phyloP scores from a whole-genome alignment of 37 sponge, comb jelly and placozoan species.

The Aphrocallistes beatrix region DNA sequence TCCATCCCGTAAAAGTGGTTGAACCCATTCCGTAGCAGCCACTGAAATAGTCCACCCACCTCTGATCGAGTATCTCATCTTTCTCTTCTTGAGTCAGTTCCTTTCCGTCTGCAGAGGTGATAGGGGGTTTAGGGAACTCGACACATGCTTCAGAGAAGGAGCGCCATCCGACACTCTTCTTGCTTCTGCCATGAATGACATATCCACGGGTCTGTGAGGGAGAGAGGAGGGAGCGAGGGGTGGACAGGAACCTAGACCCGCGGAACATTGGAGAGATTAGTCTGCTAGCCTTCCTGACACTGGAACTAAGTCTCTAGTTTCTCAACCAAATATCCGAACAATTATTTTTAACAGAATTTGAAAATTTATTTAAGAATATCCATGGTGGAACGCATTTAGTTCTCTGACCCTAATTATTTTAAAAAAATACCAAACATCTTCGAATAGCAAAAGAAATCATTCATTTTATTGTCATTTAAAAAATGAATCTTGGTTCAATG shows the following conservation, averaged over 20 bases:
- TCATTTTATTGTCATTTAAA: too few species aligned
- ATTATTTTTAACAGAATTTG: too few species aligned
- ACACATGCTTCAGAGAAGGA: neutral
- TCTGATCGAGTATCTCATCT: conserved; percentile 63
- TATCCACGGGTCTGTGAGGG: neutral
- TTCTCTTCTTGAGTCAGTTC: conserved; percentile 26
- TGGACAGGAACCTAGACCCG: neutral
- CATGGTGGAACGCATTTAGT: too few species aligned
- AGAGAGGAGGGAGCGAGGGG: neutral
- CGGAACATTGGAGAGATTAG: neutral
- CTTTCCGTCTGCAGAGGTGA: neutral
- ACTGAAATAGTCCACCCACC: conserved; percentile 70
- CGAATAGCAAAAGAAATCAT: too few species aligned
- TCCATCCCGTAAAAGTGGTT: conserved; percentile 84
- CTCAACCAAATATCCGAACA: too few species aligned
- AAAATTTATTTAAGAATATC: too few species aligned
- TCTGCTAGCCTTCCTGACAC: neutral
- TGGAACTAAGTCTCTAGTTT: too few species aligned
- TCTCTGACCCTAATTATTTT: too few species aligned
- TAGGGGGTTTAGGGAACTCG: neutral
- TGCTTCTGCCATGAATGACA: neutral
- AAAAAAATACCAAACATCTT: too few species aligned
- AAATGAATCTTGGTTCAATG: too few species aligned
- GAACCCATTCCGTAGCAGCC: conserved; percentile 54
- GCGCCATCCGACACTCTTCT: neutral